Percentiles rank a stretch among this genome's conserved stretches.
Evolutionary conservation across 2,797 vertebrate species (phyloP).

Genomic region (Eulemur coronatus): DNA sequence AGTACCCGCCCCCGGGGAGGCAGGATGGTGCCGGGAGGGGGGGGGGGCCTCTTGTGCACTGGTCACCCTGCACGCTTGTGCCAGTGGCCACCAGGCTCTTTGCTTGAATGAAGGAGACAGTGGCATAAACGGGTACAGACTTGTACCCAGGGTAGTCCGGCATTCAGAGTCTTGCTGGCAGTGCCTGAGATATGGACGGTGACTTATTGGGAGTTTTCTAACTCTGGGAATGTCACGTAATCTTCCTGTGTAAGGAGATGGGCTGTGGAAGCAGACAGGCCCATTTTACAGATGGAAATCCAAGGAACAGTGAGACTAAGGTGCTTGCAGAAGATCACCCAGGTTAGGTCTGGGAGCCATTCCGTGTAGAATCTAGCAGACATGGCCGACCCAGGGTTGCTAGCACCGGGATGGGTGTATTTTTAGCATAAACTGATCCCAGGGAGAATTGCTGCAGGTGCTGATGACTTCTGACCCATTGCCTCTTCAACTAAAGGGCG

Average conservation of each 20-base stretch:
- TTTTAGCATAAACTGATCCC: not conserved
- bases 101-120: not conserved
- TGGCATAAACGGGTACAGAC: not conserved
- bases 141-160: not conserved
- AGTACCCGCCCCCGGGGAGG: not conserved
- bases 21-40: rapidly evolving
- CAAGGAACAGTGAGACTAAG: not conserved
- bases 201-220: not conserved
- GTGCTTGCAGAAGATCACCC: not conserved
- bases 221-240: not conserved
- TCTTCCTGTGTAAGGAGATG: not conserved
- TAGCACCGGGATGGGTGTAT: too few relatives aligned
- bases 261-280: not conserved
- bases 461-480: not conserved
- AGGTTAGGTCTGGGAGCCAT: not conserved
- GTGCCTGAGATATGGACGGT: not conserved
- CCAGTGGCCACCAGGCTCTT: not conserved
- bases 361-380: not conserved
- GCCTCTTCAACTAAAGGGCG: not conserved
- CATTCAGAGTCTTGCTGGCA: not conserved
- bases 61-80: not conserved
- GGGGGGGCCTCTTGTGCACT: not conserved
- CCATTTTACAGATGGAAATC: not conserved
- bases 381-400: not conserved
- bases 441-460: not conserved